These are phyloP conservation scores for Congeria kusceri DNA, from an alignment of 2,888 invertebrate genomes.

Conservation along the genomic window DNA sequence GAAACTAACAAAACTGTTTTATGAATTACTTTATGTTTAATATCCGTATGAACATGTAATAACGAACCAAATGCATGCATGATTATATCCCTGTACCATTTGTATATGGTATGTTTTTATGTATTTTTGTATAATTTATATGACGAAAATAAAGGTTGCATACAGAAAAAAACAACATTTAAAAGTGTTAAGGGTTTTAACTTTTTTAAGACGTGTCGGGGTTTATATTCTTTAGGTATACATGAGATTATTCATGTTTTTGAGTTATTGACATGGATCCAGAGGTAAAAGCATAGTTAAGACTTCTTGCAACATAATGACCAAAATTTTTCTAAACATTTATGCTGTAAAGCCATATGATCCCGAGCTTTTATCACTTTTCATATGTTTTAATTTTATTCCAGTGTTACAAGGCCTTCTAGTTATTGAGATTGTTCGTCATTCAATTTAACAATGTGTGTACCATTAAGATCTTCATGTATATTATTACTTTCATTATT, in stretches of 20 bases:
- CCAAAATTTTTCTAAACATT: slow-evolving; percentile 5
- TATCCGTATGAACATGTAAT: too few species aligned
- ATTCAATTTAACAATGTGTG: too few species aligned
- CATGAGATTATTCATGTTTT: slow-evolving; percentile 47
- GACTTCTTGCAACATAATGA: slow-evolving; percentile 34
- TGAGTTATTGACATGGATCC: slow-evolving; percentile 22
- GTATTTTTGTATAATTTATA: too few species aligned
- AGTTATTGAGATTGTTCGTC: neutral
- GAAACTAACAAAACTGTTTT: too few species aligned
- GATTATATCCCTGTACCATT: too few species aligned
- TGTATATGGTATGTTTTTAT: too few species aligned
- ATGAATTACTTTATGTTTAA: too few species aligned
- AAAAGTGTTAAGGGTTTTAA: slow-evolving; percentile 50
- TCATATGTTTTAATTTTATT: slow-evolving; percentile 19
- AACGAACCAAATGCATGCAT: too few species aligned
- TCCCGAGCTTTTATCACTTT: slow-evolving; percentile 23
- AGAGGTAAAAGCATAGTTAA: slow-evolving; percentile 37
- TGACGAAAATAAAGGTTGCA: too few species aligned
- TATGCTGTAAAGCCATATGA: slow-evolving; percentile 10
- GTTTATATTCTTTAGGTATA: slow-evolving; percentile 49
- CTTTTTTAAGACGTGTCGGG: slow-evolving; percentile 42
- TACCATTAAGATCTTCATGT: too few species aligned
- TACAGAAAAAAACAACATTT: too few species aligned
- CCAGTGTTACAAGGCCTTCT: neutral
- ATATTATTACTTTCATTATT: too few species aligned